Evolutionary conservation across 2,888 invertebrate genomes (phyloP).

Genomic region (Ganaspis brasiliensis): DNA sequence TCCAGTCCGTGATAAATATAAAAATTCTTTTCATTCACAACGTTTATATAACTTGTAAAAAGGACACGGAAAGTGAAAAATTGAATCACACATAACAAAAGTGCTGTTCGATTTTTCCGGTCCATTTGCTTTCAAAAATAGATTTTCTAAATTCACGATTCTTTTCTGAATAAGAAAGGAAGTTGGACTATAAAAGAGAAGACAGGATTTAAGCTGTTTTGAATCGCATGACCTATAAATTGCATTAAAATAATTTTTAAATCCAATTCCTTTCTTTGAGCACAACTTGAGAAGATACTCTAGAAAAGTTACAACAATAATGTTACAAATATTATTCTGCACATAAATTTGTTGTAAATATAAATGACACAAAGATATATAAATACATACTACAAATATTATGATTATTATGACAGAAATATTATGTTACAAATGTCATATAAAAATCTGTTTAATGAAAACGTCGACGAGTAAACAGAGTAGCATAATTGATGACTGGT

Average conservation of each 20-base stretch:
- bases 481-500: constrained; percentile 46
- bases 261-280: too few species aligned
- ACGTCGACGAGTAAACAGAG: constrained; percentile 24
- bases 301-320: too few species aligned
- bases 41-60: constrained; percentile 10
- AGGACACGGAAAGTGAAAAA: not conserved
- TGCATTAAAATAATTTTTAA: too few species aligned
- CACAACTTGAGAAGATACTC: too few species aligned
- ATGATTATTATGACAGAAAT: not conserved
- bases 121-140: constrained; percentile 11
- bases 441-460: constrained; percentile 30
- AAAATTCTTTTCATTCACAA: not conserved
- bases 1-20: not conserved
- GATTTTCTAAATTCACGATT: constrained; percentile 8
- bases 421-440: constrained; percentile 18
- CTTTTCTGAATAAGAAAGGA: not conserved
- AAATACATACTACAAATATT: not conserved
- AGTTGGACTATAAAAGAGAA: not conserved
- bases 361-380: too few species aligned
- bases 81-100: constrained; percentile 19
- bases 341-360: too few species aligned
- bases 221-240: too few species aligned
- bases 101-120: constrained; percentile 16
- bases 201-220: not conserved
- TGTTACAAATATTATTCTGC: too few species aligned